Evolutionary conservation across 2,797 vertebrate genomes (phyloP).

Genomic region (Acrossocheilus fasciatus): DNA sequence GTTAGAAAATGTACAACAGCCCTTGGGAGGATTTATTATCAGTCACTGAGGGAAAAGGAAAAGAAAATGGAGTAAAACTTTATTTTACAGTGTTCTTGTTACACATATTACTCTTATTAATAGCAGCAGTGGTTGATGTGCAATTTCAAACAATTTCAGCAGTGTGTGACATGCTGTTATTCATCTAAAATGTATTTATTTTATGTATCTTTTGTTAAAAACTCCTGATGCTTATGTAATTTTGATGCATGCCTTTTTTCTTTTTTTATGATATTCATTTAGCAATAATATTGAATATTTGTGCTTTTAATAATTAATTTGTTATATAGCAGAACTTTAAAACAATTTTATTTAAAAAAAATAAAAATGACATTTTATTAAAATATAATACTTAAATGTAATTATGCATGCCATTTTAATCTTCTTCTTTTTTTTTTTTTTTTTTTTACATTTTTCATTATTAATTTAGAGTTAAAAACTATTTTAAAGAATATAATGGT

Average conservation of each 20-base stretch:
- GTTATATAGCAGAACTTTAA: not conserved
- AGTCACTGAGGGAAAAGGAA: not conserved
- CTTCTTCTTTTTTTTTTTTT: too few species aligned
- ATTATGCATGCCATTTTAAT: not conserved
- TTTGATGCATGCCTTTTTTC: too few species aligned
- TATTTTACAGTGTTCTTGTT: not conserved
- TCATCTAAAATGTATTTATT: too few species aligned
- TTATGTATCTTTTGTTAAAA: not conserved
- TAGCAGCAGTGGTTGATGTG: not conserved
- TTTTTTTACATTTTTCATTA: too few species aligned
- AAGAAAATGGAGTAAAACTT: not conserved
- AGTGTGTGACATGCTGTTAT: too few species aligned
- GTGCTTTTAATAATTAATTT: not conserved
- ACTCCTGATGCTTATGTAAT: not conserved
- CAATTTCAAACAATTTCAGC: too few species aligned
- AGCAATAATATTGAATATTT: not conserved
- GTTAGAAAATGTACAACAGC: conserved; percentile 56
- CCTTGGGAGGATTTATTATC: not conserved
- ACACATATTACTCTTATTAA: not conserved
- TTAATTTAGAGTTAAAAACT: not conserved
- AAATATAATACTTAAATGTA: not conserved
- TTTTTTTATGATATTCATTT: not conserved
- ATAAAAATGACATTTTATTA: not conserved
- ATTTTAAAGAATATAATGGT: not conserved
- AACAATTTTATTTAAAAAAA: not conserved